phyloP scores from a whole-genome alignment of 2,113 vertebrate genomes.

The Megaceryle torquata region DNA sequence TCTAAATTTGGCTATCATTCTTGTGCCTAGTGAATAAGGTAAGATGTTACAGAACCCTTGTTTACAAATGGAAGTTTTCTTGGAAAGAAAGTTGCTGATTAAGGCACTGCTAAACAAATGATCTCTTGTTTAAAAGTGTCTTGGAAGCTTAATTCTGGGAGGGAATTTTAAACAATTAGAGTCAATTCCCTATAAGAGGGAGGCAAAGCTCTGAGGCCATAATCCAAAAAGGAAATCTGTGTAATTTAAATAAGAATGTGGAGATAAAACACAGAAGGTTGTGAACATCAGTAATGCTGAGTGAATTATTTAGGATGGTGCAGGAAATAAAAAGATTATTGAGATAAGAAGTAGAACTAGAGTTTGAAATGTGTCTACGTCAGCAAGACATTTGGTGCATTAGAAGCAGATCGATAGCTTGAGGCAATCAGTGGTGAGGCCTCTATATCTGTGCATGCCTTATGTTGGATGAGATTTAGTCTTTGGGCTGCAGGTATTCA shows the following conservation, averaged over 20 bases:
- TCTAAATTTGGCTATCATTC: background rate
- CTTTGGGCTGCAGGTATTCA: background rate
- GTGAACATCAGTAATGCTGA: background rate
- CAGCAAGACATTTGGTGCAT: slow-evolving; percentile 12
- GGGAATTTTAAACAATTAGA: background rate
- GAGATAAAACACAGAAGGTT: background rate
- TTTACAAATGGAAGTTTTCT: background rate
- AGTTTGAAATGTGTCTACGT: background rate
- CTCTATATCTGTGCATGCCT: background rate
- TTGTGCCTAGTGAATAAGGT: background rate
- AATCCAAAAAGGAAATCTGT: background rate
- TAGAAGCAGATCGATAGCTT: slow-evolving; percentile 1
- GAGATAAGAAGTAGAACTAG: background rate
- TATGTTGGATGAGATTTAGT: background rate
- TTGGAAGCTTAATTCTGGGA: background rate
- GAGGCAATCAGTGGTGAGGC: background rate
- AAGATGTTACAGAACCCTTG: background rate
- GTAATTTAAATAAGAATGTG: background rate
- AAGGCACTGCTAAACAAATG: background rate
- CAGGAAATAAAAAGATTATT: background rate
- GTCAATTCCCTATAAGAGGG: background rate
- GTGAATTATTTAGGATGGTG: slow-evolving; percentile 16
- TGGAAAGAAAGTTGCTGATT: background rate
- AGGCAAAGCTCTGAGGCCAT: background rate
- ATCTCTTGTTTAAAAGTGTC: background rate